phyloP scores from a whole-genome alignment of 2,113 vertebrate genomes.

The Cyprinodon variegatus region DNA sequence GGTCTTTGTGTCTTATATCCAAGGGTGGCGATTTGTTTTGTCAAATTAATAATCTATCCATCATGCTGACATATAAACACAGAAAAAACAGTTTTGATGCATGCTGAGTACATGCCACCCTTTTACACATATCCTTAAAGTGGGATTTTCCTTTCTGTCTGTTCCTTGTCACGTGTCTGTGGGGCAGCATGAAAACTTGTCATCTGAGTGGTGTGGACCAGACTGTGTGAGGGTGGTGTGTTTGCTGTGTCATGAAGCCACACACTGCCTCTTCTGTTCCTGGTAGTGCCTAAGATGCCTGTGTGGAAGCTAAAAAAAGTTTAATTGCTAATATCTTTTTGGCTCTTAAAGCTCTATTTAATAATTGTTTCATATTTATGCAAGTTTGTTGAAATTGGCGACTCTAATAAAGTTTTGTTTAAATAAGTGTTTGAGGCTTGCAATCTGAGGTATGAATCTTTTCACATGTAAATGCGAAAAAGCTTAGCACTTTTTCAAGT shows the following conservation, averaged over 20 bases:
- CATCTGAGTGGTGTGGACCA: slow-evolving; percentile 20
- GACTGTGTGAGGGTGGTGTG: slow-evolving; percentile 54
- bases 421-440: neutral
- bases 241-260: slow-evolving; percentile 51
- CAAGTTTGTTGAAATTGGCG: neutral
- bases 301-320: neutral
- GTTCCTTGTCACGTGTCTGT: slow-evolving; percentile 24
- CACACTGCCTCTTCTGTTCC: slow-evolving; percentile 62
- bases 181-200: slow-evolving; percentile 19
- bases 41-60: neutral
- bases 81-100: slow-evolving; percentile 8
- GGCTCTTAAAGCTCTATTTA: slow-evolving; percentile 1
- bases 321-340: neutral
- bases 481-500: too few species aligned
- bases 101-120: slow-evolving; percentile 4
- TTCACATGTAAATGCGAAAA: too few species aligned
- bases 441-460: too few species aligned
- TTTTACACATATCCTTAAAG: slow-evolving; percentile 21
- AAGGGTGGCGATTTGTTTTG: slow-evolving; percentile 1
- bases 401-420: neutral
- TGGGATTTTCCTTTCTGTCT: slow-evolving; percentile 43
- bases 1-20: neutral
- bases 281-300: slow-evolving; percentile 19
- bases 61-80: slow-evolving; percentile 13
- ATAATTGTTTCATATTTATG: neutral